These are phyloP conservation scores for Drosophila paulistorum DNA, from an alignment of 1,140 invertebrate species.

Conservation along the genomic window DNA sequence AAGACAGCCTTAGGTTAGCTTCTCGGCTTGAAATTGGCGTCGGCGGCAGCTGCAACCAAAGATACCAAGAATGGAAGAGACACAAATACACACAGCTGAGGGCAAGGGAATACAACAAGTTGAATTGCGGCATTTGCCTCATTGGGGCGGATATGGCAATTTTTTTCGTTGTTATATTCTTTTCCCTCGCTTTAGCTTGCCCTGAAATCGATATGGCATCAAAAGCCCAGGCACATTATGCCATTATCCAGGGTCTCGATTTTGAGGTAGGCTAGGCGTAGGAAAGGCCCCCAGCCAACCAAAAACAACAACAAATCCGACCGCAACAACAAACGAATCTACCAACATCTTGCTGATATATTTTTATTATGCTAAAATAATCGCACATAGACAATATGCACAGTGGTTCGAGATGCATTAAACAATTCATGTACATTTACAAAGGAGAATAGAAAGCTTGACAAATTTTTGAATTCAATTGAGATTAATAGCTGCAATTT, in stretches of 20 bases:
- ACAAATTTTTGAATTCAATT: neutral
- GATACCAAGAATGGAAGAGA: constrained; percentile 27
- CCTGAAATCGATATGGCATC: constrained; percentile 78
- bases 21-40: constrained; percentile 37
- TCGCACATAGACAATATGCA: constrained; percentile 62
- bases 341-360: constrained; percentile 65
- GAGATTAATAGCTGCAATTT: neutral
- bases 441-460: neutral
- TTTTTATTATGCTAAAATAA: constrained; percentile 81
- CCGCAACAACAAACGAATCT: constrained; percentile 11
- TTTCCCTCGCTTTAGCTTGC: constrained; percentile 16
- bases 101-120: constrained; percentile 24
- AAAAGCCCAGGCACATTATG: constrained; percentile 74
- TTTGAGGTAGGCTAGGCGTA: constrained; percentile 27
- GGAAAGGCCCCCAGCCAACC: constrained; percentile 44
- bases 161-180: constrained; percentile 30
- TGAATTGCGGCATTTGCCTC: constrained; percentile 26
- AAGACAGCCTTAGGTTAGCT: constrained; percentile 42
- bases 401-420: constrained; percentile 11
- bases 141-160: constrained; percentile 73
- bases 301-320: neutral
- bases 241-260: constrained; percentile 67
- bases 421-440: neutral
- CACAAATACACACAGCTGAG: neutral
- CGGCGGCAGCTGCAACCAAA: constrained; percentile 57